Conservation (phyloP, 92 coral and sea anemone species). For the Actinernus sp. region DNA sequence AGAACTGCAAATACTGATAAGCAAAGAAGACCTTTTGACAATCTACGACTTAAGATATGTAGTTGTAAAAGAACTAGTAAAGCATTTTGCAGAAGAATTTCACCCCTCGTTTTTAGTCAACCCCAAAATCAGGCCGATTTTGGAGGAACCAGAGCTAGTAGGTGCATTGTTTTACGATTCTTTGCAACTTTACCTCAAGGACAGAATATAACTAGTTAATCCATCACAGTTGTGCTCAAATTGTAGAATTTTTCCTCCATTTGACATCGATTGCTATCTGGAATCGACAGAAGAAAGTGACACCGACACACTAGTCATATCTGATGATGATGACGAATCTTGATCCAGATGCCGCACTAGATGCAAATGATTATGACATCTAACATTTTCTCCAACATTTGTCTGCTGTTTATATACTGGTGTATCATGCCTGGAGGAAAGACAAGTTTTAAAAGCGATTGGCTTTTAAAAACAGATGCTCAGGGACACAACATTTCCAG, state of each 20-base stretch:
- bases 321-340: slow-evolving; percentile 19
- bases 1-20: slow-evolving; percentile 17
- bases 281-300: slow-evolving; percentile 37
- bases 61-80: slow-evolving; percentile 32
- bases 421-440: slow-evolving; percentile 34
- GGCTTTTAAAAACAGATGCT: slow-evolving; percentile 20
- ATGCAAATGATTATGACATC: slow-evolving; percentile 18
- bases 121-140: slow-evolving; percentile 30
- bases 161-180: slow-evolving; percentile 31
- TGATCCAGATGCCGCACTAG: slow-evolving; percentile 12
- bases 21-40: slow-evolving; percentile 21
- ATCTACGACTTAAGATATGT: slow-evolving; percentile 14
- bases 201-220: slow-evolving; percentile 22
- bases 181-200: slow-evolving; percentile 20
- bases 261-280: slow-evolving; percentile 25
- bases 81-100: slow-evolving; percentile 31
- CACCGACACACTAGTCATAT: slow-evolving; percentile 25
- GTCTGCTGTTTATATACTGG: slow-evolving; percentile 17
- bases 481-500: slow-evolving; percentile 19
- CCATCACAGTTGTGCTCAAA: slow-evolving; percentile 27
- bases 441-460: slow-evolving; percentile 20
- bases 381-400: slow-evolving; percentile 8
- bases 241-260: slow-evolving; percentile 28
- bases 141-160: slow-evolving; percentile 24
- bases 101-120: slow-evolving; percentile 40